These are phyloP conservation scores for Rhadina sibilatrix DNA, from an alignment of 2,113 vertebrate genomes.

Conservation along the genomic window DNA sequence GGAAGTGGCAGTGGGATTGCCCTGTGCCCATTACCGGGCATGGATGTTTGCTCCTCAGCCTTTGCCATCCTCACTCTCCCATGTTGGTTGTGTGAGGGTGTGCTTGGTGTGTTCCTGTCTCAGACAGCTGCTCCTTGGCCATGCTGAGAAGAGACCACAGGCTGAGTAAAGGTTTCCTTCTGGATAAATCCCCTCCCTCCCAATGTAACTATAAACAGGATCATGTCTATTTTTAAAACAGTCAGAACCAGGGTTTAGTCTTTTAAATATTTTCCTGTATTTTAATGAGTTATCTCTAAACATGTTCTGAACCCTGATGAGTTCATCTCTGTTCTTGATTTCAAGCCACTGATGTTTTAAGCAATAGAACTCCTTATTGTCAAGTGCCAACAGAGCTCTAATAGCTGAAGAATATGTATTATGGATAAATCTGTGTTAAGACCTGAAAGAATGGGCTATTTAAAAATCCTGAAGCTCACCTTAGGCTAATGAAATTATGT, in stretches of 20 bases:
- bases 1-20: not conserved
- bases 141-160: not conserved
- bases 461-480: constrained; percentile 25
- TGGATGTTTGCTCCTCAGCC: not conserved
- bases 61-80: not conserved
- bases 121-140: not conserved
- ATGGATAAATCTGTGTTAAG: not conserved
- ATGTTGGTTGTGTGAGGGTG: accelerated
- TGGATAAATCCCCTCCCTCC: not conserved
- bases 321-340: not conserved
- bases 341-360: not conserved
- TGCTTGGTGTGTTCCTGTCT: not conserved
- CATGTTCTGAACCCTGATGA: not conserved
- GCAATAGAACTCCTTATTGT: not conserved
- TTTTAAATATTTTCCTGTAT: not conserved
- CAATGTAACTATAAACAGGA: not conserved
- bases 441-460: not conserved
- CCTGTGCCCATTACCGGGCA: accelerated
- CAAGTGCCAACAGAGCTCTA: not conserved
- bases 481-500: constrained; percentile 55
- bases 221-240: not conserved
- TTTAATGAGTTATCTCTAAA: not conserved
- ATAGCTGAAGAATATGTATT: not conserved
- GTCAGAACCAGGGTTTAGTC: not conserved
- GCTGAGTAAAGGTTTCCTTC: not conserved